A percentile compares a stretch with the other conserved stretches of the same genome.
phyloP scores from a whole-genome alignment of 2,797 vertebrate species.

The Potorous gilbertii region DNA sequence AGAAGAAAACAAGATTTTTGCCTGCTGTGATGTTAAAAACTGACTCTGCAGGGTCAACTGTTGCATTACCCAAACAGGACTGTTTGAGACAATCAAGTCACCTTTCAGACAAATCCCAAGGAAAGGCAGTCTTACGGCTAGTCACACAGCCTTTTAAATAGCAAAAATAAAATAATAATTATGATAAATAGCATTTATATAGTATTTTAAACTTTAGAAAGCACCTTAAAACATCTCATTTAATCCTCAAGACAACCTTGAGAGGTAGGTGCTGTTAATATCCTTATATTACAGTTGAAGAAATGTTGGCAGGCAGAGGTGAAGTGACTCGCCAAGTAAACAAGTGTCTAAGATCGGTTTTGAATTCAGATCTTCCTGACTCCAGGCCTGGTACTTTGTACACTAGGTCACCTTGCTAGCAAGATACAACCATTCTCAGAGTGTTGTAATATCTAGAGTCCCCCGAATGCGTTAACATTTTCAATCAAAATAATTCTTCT shows the following conservation, averaged over 20 bases:
- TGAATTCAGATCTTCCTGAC: not conserved
- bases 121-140: not conserved
- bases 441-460: not conserved
- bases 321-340: not conserved
- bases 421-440: not conserved
- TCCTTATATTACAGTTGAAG: not conserved
- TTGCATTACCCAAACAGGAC: not conserved
- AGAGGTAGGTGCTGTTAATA: not conserved
- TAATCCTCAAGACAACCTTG: not conserved
- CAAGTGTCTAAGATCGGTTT: not conserved
- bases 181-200: not conserved
- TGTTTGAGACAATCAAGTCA: not conserved
- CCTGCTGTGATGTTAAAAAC: not conserved
- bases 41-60: not conserved
- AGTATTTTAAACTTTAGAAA: not conserved
- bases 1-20: not conserved
- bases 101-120: not conserved
- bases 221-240: not conserved
- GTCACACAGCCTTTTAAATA: not conserved
- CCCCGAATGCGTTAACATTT: not conserved
- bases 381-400: not conserved
- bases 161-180: not conserved
- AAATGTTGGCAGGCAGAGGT: not conserved
- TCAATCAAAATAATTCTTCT: not conserved
- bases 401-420: not conserved